Evolutionary conservation across 2,797 vertebrate species (phyloP), one percentile per base, ranked within the genome.

Genomic region (Onychomys leucogaster): DNA sequence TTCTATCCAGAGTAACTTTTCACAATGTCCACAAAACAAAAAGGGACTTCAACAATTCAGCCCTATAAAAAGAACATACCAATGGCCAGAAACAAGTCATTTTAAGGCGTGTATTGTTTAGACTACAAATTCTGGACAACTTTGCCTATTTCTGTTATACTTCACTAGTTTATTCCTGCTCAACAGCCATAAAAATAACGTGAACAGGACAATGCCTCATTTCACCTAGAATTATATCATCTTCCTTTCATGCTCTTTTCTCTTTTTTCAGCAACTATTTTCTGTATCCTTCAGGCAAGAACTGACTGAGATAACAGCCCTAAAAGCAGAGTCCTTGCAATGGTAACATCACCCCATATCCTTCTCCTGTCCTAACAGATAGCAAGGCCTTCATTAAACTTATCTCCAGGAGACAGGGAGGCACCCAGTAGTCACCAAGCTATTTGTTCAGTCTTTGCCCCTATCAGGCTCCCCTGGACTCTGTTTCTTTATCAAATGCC

Each of bases 311-410:
- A 91, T 89, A 93, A 95, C 4, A 83, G 61, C 49, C 80, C 57
- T n/a, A 67, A 80, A 90, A 86, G 59, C 27, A 63, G 57, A 94
- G 46, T 25, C 55, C 32, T 96, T 32, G 37, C 34, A 61, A 83
- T 76, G 96, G 76, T 83, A 52, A 83, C 81, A 75, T 87, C 57
- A 73, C 55, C 97, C 78, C 90, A 65, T 80, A 65, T 63, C 82
- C 94, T 94, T 97, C 85, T 73, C 82, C 75, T 46, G 80, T 86
- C 65, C 46, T 94, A 27, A 75, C 76, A 61, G 82, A 92, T 85
- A 80, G 83, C 85, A 87, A 59, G 63, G 97, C 97, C 96, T 96
- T 97, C 97, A 91, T 96, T 98, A 98, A 98, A 97, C 89, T 97
- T 97, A 95, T 96, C 97, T 95, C 95, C 94, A 96, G 96, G 96